A percentile compares a stretch with the other conserved stretches of the same genome.
phyloP scores from a whole-genome alignment of 2,113 vertebrate genomes.

The Pseudorhombus dupliciocellatus region DNA sequence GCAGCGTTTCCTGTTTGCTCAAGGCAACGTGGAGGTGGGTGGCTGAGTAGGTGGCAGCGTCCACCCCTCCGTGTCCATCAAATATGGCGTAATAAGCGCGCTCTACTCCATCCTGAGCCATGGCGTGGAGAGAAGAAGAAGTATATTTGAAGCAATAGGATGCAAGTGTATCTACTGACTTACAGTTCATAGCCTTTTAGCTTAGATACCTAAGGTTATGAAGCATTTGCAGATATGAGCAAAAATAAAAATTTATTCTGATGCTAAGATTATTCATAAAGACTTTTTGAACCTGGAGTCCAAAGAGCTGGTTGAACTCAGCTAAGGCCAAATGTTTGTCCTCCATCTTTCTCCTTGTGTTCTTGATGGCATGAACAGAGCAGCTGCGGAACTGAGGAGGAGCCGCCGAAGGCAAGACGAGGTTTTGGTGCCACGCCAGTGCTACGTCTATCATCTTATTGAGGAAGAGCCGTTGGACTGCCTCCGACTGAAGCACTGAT shows the following conservation, averaged over 20 bases:
- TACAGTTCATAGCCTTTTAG: too few relatives aligned
- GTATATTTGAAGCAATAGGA: neutral
- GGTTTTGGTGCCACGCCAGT: conserved; percentile 78
- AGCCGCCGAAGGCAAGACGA: conserved; percentile 19
- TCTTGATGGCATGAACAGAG: conserved; percentile 90
- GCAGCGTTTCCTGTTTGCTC: conserved; percentile 80
- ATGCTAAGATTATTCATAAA: neutral
- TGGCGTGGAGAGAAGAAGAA: neutral
- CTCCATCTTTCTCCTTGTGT: conserved; percentile 94
- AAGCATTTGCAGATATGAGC: too few relatives aligned
- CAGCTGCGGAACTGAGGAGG: conserved; percentile 59
- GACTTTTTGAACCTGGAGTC: conserved; percentile 78
- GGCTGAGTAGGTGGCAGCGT: conserved; percentile 88
- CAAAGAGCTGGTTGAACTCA: conserved; percentile 90
- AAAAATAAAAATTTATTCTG: too few relatives aligned
- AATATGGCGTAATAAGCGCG: conserved; percentile 92
- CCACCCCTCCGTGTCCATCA: conserved; percentile 93
- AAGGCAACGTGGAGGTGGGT: conserved; percentile 87
- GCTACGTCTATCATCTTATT: conserved; percentile 84
- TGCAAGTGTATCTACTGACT: too few relatives aligned
- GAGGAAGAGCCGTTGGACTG: conserved; percentile 83
- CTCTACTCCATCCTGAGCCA: conserved; percentile 80
- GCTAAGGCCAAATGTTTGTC: conserved; percentile 88
- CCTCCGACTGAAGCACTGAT: conserved; percentile 84
- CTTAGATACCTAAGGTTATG: too few relatives aligned